Percentiles rank a stretch among this genome's conserved stretches.
phyloP scores from a whole-genome alignment of 2,888 invertebrate species.

The Conomelus anceps region DNA sequence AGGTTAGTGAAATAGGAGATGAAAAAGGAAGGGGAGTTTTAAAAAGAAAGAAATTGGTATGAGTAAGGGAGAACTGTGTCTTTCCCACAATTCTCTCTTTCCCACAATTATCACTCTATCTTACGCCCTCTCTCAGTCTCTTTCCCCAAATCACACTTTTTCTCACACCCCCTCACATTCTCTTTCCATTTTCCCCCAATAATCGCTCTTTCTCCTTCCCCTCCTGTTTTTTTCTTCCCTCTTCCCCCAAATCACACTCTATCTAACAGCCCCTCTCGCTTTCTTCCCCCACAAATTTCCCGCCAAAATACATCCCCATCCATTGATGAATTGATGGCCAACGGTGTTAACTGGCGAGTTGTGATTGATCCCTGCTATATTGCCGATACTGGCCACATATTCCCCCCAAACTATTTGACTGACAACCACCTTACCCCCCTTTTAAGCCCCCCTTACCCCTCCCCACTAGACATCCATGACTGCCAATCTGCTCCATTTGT shows the following conservation, averaged over 20 bases:
- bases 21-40: too few relatives aligned
- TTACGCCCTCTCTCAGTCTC: too few relatives aligned
- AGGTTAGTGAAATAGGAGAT: too few relatives aligned
- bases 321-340: background rate
- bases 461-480: background rate
- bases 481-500: background rate
- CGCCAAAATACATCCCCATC: background rate
- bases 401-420: background rate
- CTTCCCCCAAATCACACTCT: background rate
- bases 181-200: background rate
- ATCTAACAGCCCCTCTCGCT: background rate
- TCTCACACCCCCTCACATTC: background rate
- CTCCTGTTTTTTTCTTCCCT: background rate
- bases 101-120: too few relatives aligned
- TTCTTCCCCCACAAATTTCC: background rate
- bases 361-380: background rate
- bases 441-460: background rate
- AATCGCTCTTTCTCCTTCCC: too few relatives aligned
- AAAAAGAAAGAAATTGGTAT: too few relatives aligned
- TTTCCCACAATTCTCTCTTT: too few relatives aligned
- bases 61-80: too few relatives aligned
- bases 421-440: background rate
- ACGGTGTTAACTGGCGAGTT: background rate
- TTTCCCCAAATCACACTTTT: too few relatives aligned
- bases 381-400: background rate